A percentile compares a stretch with the other conserved stretches of the same genome.
Evolutionary conservation across 2,888 invertebrate species (phyloP).

Genomic region (Drosophila gaucha): DNA sequence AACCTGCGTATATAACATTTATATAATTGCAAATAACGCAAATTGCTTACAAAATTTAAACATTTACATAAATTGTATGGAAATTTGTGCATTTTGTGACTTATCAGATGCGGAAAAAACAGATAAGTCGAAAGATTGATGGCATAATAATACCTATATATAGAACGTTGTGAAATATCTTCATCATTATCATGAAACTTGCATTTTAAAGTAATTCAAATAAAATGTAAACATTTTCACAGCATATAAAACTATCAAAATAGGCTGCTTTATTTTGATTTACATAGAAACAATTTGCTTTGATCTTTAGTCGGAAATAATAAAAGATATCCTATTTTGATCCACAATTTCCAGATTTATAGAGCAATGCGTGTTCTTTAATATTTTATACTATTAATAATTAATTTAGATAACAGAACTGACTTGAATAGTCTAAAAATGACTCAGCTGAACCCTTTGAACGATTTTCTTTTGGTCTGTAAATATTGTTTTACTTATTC

Average conservation of each 20-base stretch:
- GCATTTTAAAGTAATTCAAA: not conserved
- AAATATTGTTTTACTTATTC: no score
- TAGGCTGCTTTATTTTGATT: not conserved
- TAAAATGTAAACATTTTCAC: not conserved
- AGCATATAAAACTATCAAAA: not conserved
- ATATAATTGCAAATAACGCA: conserved; percentile 43
- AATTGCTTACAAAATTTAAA: conserved; percentile 10
- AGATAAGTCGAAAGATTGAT: conserved; percentile 24
- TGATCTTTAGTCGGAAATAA: not conserved
- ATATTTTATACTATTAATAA: not conserved
- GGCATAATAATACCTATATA: conserved; percentile 1
- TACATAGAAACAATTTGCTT: not conserved
- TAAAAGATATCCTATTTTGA: no score
- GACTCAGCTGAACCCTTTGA: not conserved
- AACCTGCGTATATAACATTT: conserved; percentile 21
- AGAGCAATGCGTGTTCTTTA: no score
- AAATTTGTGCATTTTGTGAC: conserved; percentile 34
- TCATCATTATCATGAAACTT: not conserved
- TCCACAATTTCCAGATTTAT: no score
- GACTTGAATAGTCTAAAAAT: not conserved
- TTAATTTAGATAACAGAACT: no score
- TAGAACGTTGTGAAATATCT: not conserved
- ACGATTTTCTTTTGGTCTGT: not conserved
- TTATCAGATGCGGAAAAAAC: conserved; percentile 12
- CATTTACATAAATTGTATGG: conserved; percentile 47